Conservation (phyloP, 2,797 vertebrate genomes). For the Melanotaenia maccullochi region DNA sequence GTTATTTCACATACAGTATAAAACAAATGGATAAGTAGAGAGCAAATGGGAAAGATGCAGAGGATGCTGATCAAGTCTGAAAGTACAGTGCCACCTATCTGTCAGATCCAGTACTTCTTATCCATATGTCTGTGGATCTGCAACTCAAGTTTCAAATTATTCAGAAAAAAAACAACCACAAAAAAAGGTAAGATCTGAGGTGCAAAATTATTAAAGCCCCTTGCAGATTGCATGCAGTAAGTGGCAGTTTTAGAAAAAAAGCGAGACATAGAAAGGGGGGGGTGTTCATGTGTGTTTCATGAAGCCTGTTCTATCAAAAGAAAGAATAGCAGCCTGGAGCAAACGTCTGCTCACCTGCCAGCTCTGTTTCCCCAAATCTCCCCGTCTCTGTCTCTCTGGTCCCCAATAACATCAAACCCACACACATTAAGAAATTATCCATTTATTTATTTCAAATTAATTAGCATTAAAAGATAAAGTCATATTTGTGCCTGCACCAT, state of each 20-base stretch:
- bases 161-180: conserved; percentile 60
- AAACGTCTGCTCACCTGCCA: conserved; percentile 91
- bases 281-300: conserved; percentile 74
- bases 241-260: conserved; percentile 67
- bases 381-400: conserved; percentile 8
- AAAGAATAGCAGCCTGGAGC: conserved; percentile 81
- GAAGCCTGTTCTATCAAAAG: conserved; percentile 90
- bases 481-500: conserved; percentile 23
- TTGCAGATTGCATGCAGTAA: conserved; percentile 89
- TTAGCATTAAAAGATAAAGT: conserved; percentile 49
- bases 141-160: conserved; percentile 85
- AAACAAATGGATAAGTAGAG: conserved; percentile 36
- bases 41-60: conserved; percentile 30
- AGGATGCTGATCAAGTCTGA: conserved; percentile 84
- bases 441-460: conserved; percentile 55
- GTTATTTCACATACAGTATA: conserved; percentile 49
- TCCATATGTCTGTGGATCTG: conserved; percentile 83
- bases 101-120: conserved; percentile 81
- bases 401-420: conserved; percentile 22
- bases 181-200: conserved; percentile 83
- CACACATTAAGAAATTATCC: conserved; percentile 41
- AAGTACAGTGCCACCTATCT: conserved; percentile 98
- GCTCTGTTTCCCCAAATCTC: conserved; percentile 54
- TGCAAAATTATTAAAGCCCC: conserved; percentile 90
- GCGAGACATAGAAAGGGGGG: conserved; percentile 28